Conservation (phyloP, 1,140 invertebrate species). For the Lutraria rhynchaena region DNA sequence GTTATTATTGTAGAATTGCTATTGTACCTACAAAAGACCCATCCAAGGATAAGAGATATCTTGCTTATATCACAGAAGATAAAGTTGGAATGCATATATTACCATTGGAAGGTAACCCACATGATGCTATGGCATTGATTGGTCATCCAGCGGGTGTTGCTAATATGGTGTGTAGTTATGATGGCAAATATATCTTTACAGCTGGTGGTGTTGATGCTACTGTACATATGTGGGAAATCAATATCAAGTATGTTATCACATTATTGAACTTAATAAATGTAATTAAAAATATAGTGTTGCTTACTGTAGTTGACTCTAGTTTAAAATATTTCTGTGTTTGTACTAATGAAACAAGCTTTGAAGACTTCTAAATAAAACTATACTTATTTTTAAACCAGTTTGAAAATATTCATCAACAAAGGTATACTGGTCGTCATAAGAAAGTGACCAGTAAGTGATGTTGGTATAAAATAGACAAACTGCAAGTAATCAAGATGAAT, state of each 20-base stretch:
- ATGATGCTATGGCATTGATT: slow-evolving; percentile 86
- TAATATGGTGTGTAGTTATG: slow-evolving; percentile 78
- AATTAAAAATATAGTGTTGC: too few species aligned
- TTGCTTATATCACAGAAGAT: slow-evolving; percentile 86
- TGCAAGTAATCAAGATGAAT: too few species aligned
- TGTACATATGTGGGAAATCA: slow-evolving; percentile 86
- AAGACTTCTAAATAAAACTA: too few species aligned
- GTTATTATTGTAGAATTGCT: slow-evolving; percentile 42
- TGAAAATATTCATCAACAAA: too few species aligned
- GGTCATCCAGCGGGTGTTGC: slow-evolving; percentile 85
- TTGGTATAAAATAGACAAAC: too few species aligned
- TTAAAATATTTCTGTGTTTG: too few species aligned
- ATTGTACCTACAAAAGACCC: slow-evolving; percentile 75
- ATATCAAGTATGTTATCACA: slow-evolving; percentile 82
- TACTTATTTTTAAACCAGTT: too few species aligned
- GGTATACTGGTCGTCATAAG: too few species aligned
- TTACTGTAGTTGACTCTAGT: too few species aligned
- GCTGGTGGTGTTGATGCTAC: slow-evolving; percentile 84
- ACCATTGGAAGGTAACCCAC: slow-evolving; percentile 89
- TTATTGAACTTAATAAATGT: too few species aligned
- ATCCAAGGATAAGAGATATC: slow-evolving; percentile 81
- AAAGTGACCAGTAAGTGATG: too few species aligned
- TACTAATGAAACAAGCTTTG: too few species aligned
- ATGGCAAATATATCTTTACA: slow-evolving; percentile 85
- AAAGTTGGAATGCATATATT: slow-evolving; percentile 87